phyloP scores from a whole-genome alignment of 2,797 vertebrate species.

The Rhabdomys pumilio region DNA sequence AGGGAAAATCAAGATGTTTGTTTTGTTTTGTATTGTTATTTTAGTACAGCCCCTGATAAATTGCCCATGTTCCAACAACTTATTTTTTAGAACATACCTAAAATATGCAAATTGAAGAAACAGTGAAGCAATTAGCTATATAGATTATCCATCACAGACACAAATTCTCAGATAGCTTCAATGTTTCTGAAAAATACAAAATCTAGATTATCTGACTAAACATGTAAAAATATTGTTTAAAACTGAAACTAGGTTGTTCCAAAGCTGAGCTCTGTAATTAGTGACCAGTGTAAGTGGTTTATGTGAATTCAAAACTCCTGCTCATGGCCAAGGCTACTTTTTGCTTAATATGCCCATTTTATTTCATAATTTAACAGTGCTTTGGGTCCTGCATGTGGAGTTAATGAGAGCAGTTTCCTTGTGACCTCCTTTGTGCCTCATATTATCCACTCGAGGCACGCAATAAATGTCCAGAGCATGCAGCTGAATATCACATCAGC shows the following conservation, averaged over 20 bases:
- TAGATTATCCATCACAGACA: constrained; percentile 23
- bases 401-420: constrained; percentile 46
- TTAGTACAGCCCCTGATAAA: background rate
- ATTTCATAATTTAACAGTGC: constrained; percentile 17
- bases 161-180: constrained; percentile 47
- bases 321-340: background rate
- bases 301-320: background rate
- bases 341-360: background rate
- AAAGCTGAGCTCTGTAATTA: background rate
- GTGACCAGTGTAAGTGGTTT: background rate
- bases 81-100: background rate
- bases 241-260: background rate
- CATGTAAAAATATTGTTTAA: background rate
- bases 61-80: background rate
- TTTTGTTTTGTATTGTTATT: background rate
- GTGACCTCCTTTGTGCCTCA: background rate
- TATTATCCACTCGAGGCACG: background rate
- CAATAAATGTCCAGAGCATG: background rate
- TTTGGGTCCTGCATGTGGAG: background rate
- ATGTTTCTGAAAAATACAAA: constrained; percentile 11
- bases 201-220: background rate
- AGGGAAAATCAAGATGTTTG: background rate
- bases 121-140: background rate
- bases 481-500: constrained; percentile 43
- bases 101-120: constrained; percentile 23